Conservation (phyloP, 2,113 vertebrate genomes). For the Regulus satrapa region DNA sequence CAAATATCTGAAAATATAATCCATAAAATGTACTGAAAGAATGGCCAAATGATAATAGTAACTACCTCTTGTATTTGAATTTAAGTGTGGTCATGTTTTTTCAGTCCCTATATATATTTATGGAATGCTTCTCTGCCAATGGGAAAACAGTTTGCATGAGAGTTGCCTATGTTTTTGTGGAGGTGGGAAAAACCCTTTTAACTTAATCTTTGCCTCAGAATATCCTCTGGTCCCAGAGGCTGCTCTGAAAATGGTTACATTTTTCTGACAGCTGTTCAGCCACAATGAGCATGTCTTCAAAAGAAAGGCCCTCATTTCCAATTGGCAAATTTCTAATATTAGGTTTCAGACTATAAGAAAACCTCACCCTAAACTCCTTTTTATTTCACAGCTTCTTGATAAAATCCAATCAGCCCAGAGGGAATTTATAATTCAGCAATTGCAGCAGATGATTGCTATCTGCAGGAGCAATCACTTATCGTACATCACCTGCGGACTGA, state of each 20-base stretch:
- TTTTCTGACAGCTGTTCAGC: constrained; percentile 5
- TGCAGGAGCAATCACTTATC: constrained; percentile 71
- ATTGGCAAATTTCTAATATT: constrained; percentile 49
- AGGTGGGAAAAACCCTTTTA: neutral
- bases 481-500: constrained; percentile 60
- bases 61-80: neutral
- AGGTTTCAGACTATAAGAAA: constrained; percentile 26
- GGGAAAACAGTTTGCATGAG: neutral
- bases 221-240: neutral
- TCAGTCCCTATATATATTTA: neutral
- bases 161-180: neutral
- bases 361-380: neutral
- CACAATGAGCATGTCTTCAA: neutral
- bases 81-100: neutral
- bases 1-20: neutral
- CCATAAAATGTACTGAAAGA: neutral
- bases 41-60: neutral
- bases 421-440: constrained; percentile 68
- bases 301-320: neutral
- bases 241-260: neutral
- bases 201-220: neutral
- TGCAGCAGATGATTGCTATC: constrained; percentile 69
- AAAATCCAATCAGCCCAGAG: constrained; percentile 66
- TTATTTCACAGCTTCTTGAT: constrained; percentile 30
- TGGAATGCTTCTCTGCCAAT: neutral